Base-by-base conservation (phyloP, 2,797 vertebrate genomes). In the Cercopithecus hamlyni region DNA sequence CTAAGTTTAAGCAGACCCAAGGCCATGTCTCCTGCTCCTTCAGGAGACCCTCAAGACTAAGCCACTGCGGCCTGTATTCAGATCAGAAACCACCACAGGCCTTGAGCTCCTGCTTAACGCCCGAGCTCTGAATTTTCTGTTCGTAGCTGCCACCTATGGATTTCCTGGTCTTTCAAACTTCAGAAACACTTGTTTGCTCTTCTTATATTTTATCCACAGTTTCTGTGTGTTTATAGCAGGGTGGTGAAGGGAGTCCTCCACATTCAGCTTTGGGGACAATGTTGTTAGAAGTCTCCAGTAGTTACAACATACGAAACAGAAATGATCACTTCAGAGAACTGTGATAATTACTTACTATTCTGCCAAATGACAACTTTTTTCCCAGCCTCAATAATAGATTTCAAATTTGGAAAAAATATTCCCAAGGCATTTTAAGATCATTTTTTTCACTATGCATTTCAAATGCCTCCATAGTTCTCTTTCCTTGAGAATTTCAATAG, bases 281-380 rank as follows among this genome's bases (percentile, higher is more conserved):
- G 9, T 20, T 77, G n/a, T 64, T 50, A 80, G 70, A 94, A 93
- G 52, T n/a, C 67, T 96, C 75, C 9, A 61, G 26, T 41, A 84
- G 57, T 93, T 67, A 83, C 20, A 61, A 94, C 81, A 89, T 50
- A 94, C 26, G 64, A 96, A 96, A 80, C 10, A 77, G 27, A 77
- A 92, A 83, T 22, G 55, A 52, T 87, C 92, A 88, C 84, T 93
- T 94, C 80, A 52, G 48, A 91, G 61, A 93, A 96, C 1, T 91
- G 10, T 95, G 83, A 96, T 58, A 50, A 81, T 94, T 80, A 76
- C 70, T 90, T 48, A 92, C 48, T 82, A 87, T 87, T 93, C 76
- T 84, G 36, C 64, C 75, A 92, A 36, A 79, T 94, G 82, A 97
- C 80, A 97, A 93, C 20, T 90, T 76, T 88, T 41, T 92, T 70